Evolutionary conservation across 2,113 vertebrate genomes (phyloP), one percentile per base, ranked within the genome.

Genomic region (Neodontobutis hainanensis): DNA sequence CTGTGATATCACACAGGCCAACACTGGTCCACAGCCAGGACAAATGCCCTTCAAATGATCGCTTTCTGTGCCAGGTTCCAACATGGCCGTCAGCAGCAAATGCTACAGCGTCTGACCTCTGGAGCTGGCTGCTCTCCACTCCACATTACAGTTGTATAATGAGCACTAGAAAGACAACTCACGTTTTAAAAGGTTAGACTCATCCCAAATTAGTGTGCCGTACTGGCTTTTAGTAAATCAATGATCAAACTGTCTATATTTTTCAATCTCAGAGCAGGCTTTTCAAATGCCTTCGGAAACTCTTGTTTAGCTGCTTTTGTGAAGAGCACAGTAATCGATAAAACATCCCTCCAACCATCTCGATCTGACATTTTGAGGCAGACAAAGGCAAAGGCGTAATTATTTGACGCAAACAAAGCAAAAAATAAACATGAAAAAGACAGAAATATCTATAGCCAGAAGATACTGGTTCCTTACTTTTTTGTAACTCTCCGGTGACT

Each of bases 31-130:
- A 5, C 14, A 6, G 34, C 52, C 52, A 55, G 34, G 34, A 55
- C 12, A 38, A 38, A 35, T 38, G 52, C 52, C 52, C 52, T 55
- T 55, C 32, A 55, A 34, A 55, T 36, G 36, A 55, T 6, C 52
- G 3, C 4, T 15, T 14, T 11, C 35, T n/a, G 52, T n/a, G 52
- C 52, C 52, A 55, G 36, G 35, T 12, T 38, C 52, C 6, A 11
- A 5, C 38, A 8, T 40, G 5, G 12, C 7, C 34, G 36, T 55
- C 52, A 34, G 11, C 49, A 51, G 4, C 19, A 16, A 11, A 10
- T 12, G 12, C 5, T 40, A 5, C 38, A 40, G 38, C 5, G 38
- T 40, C 14, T 55, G 52, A 55, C 52, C 52, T 55, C 52, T n/a
- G 34, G 12, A n/a, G 3, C 34, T 55, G 52, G 52, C 52, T 36